Evolutionary conservation across 2,888 invertebrate genomes (phyloP).

Genomic region (Caenorhabditis doughertyi): DNA sequence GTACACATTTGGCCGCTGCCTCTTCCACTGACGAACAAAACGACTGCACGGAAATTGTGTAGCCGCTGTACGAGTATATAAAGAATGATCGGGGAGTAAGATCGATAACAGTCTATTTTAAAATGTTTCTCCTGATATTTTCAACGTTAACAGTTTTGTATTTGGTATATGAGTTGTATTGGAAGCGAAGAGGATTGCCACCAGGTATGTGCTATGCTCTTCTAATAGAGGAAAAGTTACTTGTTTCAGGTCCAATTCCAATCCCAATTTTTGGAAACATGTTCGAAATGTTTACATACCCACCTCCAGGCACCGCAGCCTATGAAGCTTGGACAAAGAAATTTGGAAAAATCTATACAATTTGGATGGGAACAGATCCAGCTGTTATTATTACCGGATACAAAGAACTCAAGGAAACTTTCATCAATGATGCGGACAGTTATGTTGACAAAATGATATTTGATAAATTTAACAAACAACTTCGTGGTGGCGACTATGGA

Average conservation of each 20-base stretch:
- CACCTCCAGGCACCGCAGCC: constrained; percentile 55
- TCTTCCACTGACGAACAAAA: not conserved
- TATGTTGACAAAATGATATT: constrained; percentile 61
- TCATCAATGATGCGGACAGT: constrained; percentile 63
- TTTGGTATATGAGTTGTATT: constrained; percentile 63
- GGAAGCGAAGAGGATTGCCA: constrained; percentile 65
- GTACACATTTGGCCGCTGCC: constrained; percentile 37
- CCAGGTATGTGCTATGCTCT: constrained; percentile 54
- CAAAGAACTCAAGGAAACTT: constrained; percentile 66
- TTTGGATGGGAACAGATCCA: constrained; percentile 67
- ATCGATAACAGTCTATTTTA: not conserved
- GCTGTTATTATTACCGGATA: constrained; percentile 63
- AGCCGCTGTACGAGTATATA: constrained; percentile 12
- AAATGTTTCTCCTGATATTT: constrained; percentile 33
- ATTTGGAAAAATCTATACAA: constrained; percentile 67
- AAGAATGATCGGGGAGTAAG: not conserved
- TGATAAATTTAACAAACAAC: constrained; percentile 46
- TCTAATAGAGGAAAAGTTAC: not conserved
- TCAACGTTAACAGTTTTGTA: constrained; percentile 1
- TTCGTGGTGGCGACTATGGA: constrained; percentile 62
- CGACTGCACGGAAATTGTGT: constrained; percentile 53
- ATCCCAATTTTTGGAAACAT: constrained; percentile 67
- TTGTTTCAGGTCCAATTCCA: constrained; percentile 59
- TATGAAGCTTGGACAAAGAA: constrained; percentile 62
- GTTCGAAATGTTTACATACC: constrained; percentile 52